Conservation (phyloP, 2,797 vertebrate species). For the Gymnoscopelus microlampas region DNA sequence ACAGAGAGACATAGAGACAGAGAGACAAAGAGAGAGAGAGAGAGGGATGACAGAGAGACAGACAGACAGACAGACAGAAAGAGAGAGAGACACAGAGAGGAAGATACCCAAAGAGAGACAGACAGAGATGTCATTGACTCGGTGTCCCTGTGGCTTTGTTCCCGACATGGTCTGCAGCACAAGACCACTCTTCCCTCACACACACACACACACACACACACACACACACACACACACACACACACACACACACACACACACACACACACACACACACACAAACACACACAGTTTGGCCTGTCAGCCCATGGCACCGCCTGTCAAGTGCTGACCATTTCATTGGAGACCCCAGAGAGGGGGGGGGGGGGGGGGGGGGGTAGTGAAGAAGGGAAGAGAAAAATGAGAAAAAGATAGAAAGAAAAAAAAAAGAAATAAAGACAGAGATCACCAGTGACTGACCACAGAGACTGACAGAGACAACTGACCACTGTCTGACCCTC, state of each 20-base stretch:
- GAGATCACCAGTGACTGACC: slow-evolving; percentile 15
- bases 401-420: not conserved
- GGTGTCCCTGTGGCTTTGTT: slow-evolving; percentile 75
- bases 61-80: slow-evolving; percentile 35
- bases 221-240: not conserved
- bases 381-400: slow-evolving; percentile 24
- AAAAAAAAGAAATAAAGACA: not conserved
- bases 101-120: slow-evolving; percentile 35
- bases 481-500: slow-evolving; percentile 31
- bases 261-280: slow-evolving; percentile 22
- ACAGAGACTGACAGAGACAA: slow-evolving; percentile 17
- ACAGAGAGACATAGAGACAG: too few species aligned
- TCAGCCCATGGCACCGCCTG: slow-evolving; percentile 76
- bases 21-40: slow-evolving; percentile 30
- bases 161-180: slow-evolving; percentile 74
- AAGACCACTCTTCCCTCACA: slow-evolving; percentile 55
- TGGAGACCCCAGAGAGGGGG: slow-evolving; percentile 47
- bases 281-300: slow-evolving; percentile 62
- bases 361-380: not conserved
- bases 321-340: slow-evolving; percentile 83
- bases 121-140: slow-evolving; percentile 76
- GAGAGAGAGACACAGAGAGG: slow-evolving; percentile 21
- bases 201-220: slow-evolving; percentile 10
- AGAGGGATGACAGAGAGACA: slow-evolving; percentile 33
- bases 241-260: too few species aligned